phyloP scores from a whole-genome alignment of 2,113 vertebrate species.

The Prionailurus viverrinus region DNA sequence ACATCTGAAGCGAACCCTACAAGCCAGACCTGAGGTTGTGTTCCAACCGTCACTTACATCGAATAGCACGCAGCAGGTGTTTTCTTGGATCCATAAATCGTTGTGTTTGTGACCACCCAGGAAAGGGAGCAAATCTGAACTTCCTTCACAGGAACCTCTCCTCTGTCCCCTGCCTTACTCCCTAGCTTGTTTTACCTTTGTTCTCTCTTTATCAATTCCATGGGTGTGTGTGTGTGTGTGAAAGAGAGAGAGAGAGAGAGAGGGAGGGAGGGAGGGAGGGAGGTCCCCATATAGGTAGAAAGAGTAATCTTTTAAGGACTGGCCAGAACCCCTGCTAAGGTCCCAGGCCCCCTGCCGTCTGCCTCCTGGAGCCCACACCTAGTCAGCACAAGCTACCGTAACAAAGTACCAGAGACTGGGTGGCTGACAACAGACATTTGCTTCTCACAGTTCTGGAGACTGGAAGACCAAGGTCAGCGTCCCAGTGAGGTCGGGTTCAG shows the following conservation, averaged over 20 bases:
- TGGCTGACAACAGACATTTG: rapidly evolving
- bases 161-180: background rate
- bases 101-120: background rate
- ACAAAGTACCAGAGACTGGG: rapidly evolving
- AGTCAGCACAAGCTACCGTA: background rate
- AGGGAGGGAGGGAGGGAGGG: background rate
- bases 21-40: background rate
- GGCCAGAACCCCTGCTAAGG: rapidly evolving
- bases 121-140: background rate
- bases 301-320: background rate
- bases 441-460: background rate
- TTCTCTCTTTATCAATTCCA: too few relatives aligned
- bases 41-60: background rate
- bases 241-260: too few relatives aligned
- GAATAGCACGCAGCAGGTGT: background rate
- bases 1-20: conserved; percentile 28
- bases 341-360: rapidly evolving
- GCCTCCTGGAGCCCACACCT: background rate
- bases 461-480: too few relatives aligned
- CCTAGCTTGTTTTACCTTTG: rapidly evolving
- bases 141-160: rapidly evolving
- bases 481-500: background rate
- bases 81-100: background rate
- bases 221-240: background rate
- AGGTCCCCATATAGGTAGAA: too few relatives aligned